These are phyloP conservation scores for Brachionus manjavacas DNA, from an alignment of 1,140 invertebrate species.

Conservation along the genomic window DNA sequence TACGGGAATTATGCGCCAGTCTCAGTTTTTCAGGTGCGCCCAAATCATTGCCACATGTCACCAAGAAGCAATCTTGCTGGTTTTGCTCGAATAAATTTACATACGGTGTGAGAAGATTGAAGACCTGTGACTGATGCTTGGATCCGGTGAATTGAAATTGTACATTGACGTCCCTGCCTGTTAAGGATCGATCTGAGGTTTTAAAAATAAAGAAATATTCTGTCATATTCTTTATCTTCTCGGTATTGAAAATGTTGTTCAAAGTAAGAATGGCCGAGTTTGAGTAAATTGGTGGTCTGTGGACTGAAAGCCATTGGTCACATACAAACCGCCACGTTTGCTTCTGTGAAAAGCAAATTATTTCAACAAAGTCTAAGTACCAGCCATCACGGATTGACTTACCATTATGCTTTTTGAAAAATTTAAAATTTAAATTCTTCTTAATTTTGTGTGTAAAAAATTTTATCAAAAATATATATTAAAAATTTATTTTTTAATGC, in stretches of 20 bases:
- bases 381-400: neutral
- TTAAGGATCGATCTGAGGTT: neutral
- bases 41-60: neutral
- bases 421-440: neutral
- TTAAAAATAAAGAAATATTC: constrained; percentile 32
- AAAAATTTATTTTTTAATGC: too few relatives aligned
- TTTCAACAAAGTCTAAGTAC: constrained; percentile 36
- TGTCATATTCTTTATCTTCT: neutral
- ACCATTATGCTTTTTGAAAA: neutral
- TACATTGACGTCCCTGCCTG: neutral
- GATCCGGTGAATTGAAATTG: constrained; percentile 27
- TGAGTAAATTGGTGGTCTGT: neutral
- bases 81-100: constrained; percentile 32
- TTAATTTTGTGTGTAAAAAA: neutral
- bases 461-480: neutral
- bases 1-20: neutral
- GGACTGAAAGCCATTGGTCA: constrained; percentile 21
- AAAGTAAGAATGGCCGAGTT: neutral
- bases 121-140: constrained; percentile 9
- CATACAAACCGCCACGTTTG: constrained; percentile 38
- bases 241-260: neutral
- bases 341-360: neutral
- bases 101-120: constrained; percentile 35
- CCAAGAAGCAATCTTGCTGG: constrained; percentile 26
- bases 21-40: constrained; percentile 7